These are phyloP conservation scores for Aphodius sticticus DNA, from an alignment of 2,888 invertebrate genomes.

Conservation along the genomic window DNA sequence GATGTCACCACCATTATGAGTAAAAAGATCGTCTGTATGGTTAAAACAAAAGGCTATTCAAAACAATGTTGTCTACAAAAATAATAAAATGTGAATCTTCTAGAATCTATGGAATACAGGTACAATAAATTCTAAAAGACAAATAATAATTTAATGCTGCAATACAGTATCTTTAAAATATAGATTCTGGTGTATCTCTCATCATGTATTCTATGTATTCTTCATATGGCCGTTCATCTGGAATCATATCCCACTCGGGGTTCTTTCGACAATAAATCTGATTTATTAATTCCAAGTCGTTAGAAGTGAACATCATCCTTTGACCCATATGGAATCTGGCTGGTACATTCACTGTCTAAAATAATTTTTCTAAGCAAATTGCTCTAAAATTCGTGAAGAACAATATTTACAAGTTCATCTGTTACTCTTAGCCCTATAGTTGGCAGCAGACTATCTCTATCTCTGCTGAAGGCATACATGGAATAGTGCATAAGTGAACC, in stretches of 20 bases:
- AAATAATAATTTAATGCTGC: too few species aligned
- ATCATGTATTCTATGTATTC: too few species aligned
- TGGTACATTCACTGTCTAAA: slow-evolving; percentile 43
- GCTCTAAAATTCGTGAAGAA: neutral
- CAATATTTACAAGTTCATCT: neutral
- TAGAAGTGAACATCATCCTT: neutral
- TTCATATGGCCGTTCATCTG: too few species aligned
- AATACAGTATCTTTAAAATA: too few species aligned
- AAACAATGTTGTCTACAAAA: too few species aligned
- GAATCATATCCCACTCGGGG: neutral
- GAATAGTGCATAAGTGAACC: slow-evolving; percentile 88
- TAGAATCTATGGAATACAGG: too few species aligned
- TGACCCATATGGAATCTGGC: slow-evolving; percentile 9
- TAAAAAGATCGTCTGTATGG: too few species aligned
- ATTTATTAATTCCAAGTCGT: neutral
- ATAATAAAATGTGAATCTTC: too few species aligned
- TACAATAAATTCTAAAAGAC: too few species aligned
- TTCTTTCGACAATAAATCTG: neutral
- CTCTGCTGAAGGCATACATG: slow-evolving; percentile 76
- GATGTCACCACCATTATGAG: too few species aligned
- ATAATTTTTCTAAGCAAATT: neutral
- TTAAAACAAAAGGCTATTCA: too few species aligned
- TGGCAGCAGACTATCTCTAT: slow-evolving; percentile 65
- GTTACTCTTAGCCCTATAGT: slow-evolving; percentile 63
- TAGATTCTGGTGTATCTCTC: too few species aligned